These are phyloP conservation scores for Drosophila arizonae DNA, from an alignment of 1,140 invertebrate genomes.

Conservation along the genomic window DNA sequence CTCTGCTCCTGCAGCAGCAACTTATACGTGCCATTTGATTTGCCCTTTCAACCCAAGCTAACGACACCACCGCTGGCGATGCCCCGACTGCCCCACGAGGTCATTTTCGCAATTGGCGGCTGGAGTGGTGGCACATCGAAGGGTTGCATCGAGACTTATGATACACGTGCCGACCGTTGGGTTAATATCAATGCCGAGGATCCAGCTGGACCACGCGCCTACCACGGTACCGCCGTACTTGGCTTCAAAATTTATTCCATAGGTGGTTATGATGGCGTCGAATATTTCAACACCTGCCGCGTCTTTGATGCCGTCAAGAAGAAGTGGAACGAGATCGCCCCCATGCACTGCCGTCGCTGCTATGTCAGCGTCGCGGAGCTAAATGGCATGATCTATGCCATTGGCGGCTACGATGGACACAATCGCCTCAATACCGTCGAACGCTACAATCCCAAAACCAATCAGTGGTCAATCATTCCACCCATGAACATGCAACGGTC, in stretches of 20 bases:
- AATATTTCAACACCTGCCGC: conserved; percentile 89
- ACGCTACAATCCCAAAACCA: conserved; percentile 87
- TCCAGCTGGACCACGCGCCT: conserved; percentile 87
- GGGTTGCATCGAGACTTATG: conserved; percentile 91
- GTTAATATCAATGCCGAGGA: conserved; percentile 85
- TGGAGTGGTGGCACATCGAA: conserved; percentile 92
- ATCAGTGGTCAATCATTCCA: conserved; percentile 92
- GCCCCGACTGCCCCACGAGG: conserved; percentile 88
- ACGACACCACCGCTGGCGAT: conserved; percentile 86
- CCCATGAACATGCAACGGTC: conserved; percentile 91
- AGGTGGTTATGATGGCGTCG: conserved; percentile 90
- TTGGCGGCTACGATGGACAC: conserved; percentile 94
- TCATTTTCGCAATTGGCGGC: conserved; percentile 90
- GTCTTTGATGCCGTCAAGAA: conserved; percentile 87
- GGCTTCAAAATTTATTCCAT: conserved; percentile 89
- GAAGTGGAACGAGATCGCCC: conserved; percentile 87
- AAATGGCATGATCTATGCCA: conserved; percentile 90
- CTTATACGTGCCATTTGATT: conserved; percentile 45
- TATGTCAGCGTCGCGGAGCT: conserved; percentile 87
- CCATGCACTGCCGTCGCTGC: conserved; percentile 85
- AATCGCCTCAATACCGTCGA: conserved; percentile 90
- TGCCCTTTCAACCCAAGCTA: conserved; percentile 79
- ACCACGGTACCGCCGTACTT: conserved; percentile 89
- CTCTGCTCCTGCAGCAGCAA: conserved; percentile 32
- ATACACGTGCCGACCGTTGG: conserved; percentile 88